Conservation (phyloP, 2,113 vertebrate species). For the Dryoscopus gambensis region DNA sequence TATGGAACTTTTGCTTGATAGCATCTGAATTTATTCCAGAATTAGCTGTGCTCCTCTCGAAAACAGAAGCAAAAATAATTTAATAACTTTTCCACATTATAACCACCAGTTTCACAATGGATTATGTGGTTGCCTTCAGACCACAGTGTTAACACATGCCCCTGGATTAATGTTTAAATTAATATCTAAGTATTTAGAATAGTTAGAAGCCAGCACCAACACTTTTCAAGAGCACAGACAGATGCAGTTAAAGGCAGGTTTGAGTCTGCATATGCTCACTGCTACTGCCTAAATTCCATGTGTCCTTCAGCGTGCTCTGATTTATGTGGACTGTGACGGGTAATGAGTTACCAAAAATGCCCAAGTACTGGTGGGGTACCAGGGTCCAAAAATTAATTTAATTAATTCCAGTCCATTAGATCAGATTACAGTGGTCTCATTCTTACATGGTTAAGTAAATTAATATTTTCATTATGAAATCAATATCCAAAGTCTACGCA, state of each 20-base stretch:
- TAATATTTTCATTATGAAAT: neutral
- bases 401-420: neutral
- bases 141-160: conserved; percentile 45
- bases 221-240: neutral
- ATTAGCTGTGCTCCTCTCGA: conserved; percentile 4
- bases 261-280: neutral
- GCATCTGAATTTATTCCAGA: conserved; percentile 28
- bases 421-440: neutral
- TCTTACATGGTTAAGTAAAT: neutral
- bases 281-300: neutral
- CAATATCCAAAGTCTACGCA: neutral
- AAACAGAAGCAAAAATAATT: conserved; percentile 20
- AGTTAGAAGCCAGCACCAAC: neutral
- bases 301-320: neutral
- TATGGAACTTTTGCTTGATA: neutral
- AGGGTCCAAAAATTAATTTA: neutral
- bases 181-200: conserved; percentile 23
- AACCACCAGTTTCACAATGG: conserved; percentile 57
- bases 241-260: neutral
- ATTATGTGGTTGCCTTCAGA: conserved; percentile 62
- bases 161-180: conserved; percentile 64
- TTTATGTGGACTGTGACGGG: neutral
- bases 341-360: neutral
- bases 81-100: conserved; percentile 49
- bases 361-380: rapidly evolving